Evolutionary conservation across 2,113 vertebrate species (phyloP).

Genomic region (Cyanocitta stelleri): DNA sequence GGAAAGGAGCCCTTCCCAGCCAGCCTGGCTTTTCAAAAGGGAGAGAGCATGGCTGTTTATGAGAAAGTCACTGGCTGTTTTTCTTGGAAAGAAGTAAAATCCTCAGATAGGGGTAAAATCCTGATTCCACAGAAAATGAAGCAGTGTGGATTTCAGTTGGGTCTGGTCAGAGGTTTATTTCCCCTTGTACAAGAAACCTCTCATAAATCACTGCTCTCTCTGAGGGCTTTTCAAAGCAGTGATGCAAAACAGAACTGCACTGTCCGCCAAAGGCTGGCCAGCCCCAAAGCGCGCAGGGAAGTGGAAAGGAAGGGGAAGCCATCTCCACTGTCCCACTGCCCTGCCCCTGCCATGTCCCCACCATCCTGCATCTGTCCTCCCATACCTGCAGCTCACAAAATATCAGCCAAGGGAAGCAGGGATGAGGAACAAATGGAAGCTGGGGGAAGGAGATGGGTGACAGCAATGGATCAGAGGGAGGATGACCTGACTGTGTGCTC

Average conservation of each 20-base stretch:
- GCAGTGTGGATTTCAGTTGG: slow-evolving; percentile 64
- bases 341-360: background rate
- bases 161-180: slow-evolving; percentile 70
- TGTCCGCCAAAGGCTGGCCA: background rate
- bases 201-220: slow-evolving; percentile 68
- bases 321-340: background rate
- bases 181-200: slow-evolving; percentile 59
- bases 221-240: slow-evolving; percentile 57
- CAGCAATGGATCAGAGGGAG: rapidly evolving
- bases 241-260: slow-evolving; percentile 66
- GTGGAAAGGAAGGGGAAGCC: background rate
- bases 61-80: slow-evolving; percentile 57
- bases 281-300: background rate
- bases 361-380: background rate
- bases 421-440: background rate
- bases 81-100: slow-evolving; percentile 64
- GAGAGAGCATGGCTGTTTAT: slow-evolving; percentile 49
- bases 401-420: background rate
- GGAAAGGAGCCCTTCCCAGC: background rate
- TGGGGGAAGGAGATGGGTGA: background rate
- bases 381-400: background rate
- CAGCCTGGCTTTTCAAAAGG: background rate
- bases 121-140: slow-evolving; percentile 69
- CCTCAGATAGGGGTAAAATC: slow-evolving; percentile 69
- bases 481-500: background rate